Conservation (phyloP, 2,113 vertebrate genomes). For the Phalacrocorax carbo region DNA sequence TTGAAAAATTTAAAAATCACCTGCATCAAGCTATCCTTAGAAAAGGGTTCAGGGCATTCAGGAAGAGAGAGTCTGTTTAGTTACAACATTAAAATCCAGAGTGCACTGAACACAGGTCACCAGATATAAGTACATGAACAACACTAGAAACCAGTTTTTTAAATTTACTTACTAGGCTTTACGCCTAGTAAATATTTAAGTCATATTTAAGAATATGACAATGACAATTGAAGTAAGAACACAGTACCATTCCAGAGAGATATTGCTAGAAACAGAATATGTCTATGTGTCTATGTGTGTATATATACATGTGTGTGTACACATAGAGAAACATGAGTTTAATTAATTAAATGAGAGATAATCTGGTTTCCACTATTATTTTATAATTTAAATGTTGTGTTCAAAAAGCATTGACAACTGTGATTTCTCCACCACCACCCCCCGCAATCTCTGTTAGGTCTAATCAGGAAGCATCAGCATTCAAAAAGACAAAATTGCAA, state of each 20-base stretch:
- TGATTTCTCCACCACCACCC: no score
- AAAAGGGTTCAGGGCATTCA: not conserved
- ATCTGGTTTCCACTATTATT: not conserved
- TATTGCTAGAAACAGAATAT: not conserved
- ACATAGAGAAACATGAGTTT: not conserved
- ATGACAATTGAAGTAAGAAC: not conserved
- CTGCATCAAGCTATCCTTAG: not conserved
- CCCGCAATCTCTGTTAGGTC: not conserved
- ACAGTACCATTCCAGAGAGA: not conserved
- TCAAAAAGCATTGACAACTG: not conserved
- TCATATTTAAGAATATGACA: not conserved
- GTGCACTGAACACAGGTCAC: not conserved
- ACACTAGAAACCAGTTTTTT: not conserved
- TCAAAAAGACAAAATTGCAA: not conserved
- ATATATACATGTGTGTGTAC: no score
- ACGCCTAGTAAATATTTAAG: not conserved
- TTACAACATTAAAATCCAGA: not conserved
- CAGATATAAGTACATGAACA: not conserved
- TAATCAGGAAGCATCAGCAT: not conserved
- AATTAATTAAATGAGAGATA: not conserved
- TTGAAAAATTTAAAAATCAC: not conserved
- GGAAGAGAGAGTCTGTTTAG: not conserved
- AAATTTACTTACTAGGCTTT: not conserved
- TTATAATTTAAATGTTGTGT: not conserved
- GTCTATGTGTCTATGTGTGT: rapidly evolving